phyloP scores from a whole-genome alignment of 2,113 vertebrate species.

The Girardinichthys multiradiatus region DNA sequence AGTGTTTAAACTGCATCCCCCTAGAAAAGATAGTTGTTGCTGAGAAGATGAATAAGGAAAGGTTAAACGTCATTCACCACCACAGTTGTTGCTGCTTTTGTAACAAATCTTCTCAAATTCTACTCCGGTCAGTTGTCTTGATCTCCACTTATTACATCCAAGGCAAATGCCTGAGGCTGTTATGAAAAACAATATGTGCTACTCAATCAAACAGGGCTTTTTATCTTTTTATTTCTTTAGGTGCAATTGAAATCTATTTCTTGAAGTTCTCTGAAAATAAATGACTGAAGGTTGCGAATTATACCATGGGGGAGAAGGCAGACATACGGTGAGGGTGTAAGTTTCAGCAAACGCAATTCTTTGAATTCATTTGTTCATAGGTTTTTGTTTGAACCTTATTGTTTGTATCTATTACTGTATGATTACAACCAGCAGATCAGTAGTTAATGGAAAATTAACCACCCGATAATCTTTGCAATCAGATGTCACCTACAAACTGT shows the following conservation, averaged over 20 bases:
- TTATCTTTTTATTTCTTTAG: background rate
- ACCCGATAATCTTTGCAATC: too few species aligned
- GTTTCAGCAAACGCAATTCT: too few species aligned
- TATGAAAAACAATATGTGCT: background rate
- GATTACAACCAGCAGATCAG: too few species aligned
- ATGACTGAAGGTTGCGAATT: too few species aligned
- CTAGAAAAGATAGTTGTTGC: constrained; percentile 1
- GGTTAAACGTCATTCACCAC: background rate
- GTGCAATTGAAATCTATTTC: background rate
- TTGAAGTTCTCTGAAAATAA: too few species aligned
- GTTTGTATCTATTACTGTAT: too few species aligned
- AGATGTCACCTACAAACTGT: too few species aligned
- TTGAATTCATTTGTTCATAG: too few species aligned
- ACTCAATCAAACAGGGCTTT: background rate
- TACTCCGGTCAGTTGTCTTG: constrained; percentile 8
- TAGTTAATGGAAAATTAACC: too few species aligned
- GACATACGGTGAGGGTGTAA: too few species aligned
- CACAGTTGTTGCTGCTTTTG: constrained; percentile 3
- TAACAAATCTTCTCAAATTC: constrained; percentile 24
- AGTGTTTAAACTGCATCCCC: constrained; percentile 18
- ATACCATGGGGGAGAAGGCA: too few species aligned
- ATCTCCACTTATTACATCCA: background rate
- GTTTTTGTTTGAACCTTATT: too few species aligned
- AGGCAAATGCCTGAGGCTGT: background rate
- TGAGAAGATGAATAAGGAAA: background rate